phyloP scores from a whole-genome alignment of 2,888 invertebrate genomes.

The Andrena bucephala region DNA sequence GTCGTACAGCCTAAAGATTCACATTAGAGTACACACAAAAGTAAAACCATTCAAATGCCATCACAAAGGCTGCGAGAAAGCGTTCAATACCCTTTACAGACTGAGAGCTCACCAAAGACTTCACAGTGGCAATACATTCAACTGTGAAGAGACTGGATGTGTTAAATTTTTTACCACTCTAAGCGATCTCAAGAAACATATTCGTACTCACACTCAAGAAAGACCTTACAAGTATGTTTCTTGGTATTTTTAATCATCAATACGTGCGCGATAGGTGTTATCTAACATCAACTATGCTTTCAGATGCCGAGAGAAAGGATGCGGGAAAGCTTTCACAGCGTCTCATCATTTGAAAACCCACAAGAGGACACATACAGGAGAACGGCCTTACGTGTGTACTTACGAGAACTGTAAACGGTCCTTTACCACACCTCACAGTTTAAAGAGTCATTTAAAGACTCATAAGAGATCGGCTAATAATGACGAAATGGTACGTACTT shows the following conservation, averaged over 20 bases:
- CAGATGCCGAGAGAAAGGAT: conserved; percentile 93
- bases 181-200: conserved; percentile 97
- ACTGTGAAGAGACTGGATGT: conserved; percentile 93
- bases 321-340: conserved; percentile 96
- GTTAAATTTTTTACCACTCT: conserved; percentile 96
- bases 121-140: conserved; percentile 97
- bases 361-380: conserved; percentile 92
- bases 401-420: conserved; percentile 90
- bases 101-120: conserved; percentile 95
- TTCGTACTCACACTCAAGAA: conserved; percentile 96
- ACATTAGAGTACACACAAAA: conserved; percentile 97
- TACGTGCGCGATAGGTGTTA: background rate
- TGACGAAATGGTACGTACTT: conserved; percentile 74
- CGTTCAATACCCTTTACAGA: conserved; percentile 97
- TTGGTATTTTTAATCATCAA: conserved; percentile 49
- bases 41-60: conserved; percentile 96
- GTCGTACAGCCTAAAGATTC: conserved; percentile 97
- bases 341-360: conserved; percentile 98
- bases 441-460: conserved; percentile 92
- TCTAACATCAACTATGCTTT: conserved; percentile 48
- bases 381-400: conserved; percentile 92
- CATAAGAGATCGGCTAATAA: conserved; percentile 86
- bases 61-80: conserved; percentile 93
- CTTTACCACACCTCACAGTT: conserved; percentile 94
- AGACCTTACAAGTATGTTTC: conserved; percentile 92